These are phyloP conservation scores for Samia ricini DNA, from an alignment of 1,140 invertebrate genomes.

Conservation along the genomic window DNA sequence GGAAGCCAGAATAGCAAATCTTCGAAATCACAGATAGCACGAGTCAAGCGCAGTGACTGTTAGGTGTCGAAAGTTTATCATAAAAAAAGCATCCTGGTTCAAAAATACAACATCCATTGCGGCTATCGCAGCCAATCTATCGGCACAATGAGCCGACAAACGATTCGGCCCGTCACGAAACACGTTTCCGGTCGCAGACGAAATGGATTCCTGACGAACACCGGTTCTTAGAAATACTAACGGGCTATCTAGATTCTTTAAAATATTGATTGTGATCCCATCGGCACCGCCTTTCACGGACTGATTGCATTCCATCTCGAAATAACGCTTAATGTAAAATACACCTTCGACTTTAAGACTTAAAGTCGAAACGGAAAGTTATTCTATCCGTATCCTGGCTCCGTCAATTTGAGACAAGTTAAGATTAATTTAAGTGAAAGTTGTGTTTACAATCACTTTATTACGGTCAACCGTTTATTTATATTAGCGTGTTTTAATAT, in stretches of 20 bases:
- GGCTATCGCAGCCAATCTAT: not conserved
- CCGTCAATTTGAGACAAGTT: conserved; percentile 18
- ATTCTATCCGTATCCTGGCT: not conserved
- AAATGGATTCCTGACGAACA: conserved; percentile 15
- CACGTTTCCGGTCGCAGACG: conserved; percentile 14
- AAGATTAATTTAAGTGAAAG: conserved; percentile 20
- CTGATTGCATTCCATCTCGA: not conserved
- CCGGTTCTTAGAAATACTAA: conserved; percentile 22
- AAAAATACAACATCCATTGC: not conserved
- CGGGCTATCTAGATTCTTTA: conserved; percentile 20
- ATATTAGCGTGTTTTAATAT: conserved; percentile 11
- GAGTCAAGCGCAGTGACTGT: not conserved
- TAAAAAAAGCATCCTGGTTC: not conserved
- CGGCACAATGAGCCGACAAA: conserved; percentile 15
- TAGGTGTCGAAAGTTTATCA: not conserved
- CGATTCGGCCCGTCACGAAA: conserved; percentile 14
- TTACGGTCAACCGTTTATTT: conserved; percentile 14
- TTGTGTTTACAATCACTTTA: conserved; percentile 18
- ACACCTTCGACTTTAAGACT: not conserved
- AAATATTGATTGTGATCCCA: conserved; percentile 18
- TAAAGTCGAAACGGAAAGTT: not conserved
- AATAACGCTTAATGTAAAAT: not conserved
- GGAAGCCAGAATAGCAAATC: not conserved
- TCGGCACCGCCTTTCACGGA: conserved; percentile 20
- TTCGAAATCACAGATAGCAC: not conserved